Evolutionary conservation across 2,888 invertebrate genomes (phyloP).

Genomic region (Rutpela maculata): DNA sequence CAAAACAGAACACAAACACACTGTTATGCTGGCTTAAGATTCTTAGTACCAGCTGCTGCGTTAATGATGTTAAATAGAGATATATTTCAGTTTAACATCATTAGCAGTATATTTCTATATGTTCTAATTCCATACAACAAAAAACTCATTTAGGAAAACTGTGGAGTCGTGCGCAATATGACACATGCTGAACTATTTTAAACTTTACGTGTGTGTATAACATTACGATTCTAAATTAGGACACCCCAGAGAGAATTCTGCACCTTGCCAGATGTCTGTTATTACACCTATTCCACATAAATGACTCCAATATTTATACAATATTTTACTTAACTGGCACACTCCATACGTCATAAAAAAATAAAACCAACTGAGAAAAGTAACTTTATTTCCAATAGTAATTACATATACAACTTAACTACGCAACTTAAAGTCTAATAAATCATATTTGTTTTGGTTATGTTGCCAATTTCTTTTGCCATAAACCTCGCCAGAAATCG

Average conservation of each 20-base stretch:
- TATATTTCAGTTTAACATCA: slow-evolving; percentile 35
- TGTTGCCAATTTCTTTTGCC: slow-evolving; percentile 23
- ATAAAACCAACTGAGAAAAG: slow-evolving; percentile 32
- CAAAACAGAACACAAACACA: slow-evolving; percentile 4
- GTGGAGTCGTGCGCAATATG: slow-evolving; percentile 76
- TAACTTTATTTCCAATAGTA: slow-evolving; percentile 30
- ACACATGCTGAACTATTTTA: slow-evolving; percentile 77
- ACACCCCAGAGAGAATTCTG: slow-evolving; percentile 58
- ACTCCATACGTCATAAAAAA: slow-evolving; percentile 29
- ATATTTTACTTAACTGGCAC: slow-evolving; percentile 10
- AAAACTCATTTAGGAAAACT: slow-evolving; percentile 52
- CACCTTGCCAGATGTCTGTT: slow-evolving; percentile 64
- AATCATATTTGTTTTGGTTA: slow-evolving; percentile 35
- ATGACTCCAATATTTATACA: slow-evolving; percentile 33
- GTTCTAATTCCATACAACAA: slow-evolving; percentile 58
- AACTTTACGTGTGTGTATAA: slow-evolving; percentile 76
- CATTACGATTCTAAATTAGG: slow-evolving; percentile 79
- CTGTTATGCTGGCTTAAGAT: background rate
- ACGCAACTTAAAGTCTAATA: slow-evolving; percentile 15
- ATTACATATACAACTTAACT: slow-evolving; percentile 31
- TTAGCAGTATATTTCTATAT: slow-evolving; percentile 46
- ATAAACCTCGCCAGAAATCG: background rate
- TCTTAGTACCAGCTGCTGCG: slow-evolving; percentile 22
- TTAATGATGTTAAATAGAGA: slow-evolving; percentile 37
- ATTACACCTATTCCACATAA: slow-evolving; percentile 37